Evolutionary conservation across 2,797 vertebrate genomes (phyloP).

Genomic region (Ceryle rudis): DNA sequence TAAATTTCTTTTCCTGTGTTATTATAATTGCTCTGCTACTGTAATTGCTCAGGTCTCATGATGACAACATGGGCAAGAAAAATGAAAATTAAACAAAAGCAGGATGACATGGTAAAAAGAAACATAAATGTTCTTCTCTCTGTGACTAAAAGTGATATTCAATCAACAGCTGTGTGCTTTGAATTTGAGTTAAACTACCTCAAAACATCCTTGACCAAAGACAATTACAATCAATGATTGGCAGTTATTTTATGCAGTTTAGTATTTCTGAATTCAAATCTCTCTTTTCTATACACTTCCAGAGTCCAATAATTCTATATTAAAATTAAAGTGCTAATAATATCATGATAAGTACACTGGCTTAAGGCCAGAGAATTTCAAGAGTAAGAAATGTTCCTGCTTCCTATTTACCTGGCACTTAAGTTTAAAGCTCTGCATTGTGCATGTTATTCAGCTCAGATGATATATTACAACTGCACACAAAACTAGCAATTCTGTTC

Average conservation of each 20-base stretch:
- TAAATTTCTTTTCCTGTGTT: background rate
- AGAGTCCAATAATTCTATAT: background rate
- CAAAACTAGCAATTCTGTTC: background rate
- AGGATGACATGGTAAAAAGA: constrained; percentile 5
- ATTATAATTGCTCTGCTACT: constrained; percentile 1
- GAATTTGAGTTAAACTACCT: constrained; percentile 3
- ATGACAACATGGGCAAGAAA: background rate
- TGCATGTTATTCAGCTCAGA: background rate
- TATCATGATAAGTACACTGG: background rate
- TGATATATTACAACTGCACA: background rate
- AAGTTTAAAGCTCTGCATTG: background rate
- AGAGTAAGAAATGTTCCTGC: background rate
- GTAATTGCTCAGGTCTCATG: background rate
- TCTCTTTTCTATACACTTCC: background rate
- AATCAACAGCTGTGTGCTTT: constrained; percentile 6
- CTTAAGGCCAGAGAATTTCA: background rate
- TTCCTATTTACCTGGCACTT: background rate
- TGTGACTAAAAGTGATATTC: background rate
- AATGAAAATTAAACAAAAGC: constrained; percentile 33
- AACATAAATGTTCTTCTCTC: background rate
- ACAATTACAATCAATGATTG: background rate
- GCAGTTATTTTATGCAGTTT: background rate
- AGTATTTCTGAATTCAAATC: constrained; percentile 31
- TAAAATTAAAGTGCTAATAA: constrained; percentile 2
- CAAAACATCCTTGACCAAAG: constrained; percentile 5